phyloP scores from a whole-genome alignment of 2,113 vertebrate genomes.

The Platysternon megacephalum region DNA sequence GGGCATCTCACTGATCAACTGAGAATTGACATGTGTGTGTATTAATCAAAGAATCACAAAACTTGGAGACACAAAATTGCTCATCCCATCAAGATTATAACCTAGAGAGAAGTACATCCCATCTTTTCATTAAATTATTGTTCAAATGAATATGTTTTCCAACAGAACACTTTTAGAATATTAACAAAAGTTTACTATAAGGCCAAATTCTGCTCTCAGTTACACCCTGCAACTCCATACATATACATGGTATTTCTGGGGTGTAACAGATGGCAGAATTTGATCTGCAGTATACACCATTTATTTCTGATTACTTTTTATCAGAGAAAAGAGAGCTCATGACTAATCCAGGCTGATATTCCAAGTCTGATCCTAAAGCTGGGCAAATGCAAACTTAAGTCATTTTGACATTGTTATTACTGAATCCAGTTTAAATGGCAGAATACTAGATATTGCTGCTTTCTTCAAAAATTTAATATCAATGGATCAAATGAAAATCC shows the following conservation, averaged over 20 bases:
- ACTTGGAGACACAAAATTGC: slow-evolving; percentile 8
- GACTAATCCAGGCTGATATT: slow-evolving; percentile 38
- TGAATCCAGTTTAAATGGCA: slow-evolving; percentile 49
- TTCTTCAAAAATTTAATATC: slow-evolving; percentile 49
- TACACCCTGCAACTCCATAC: slow-evolving; percentile 52
- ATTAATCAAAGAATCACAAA: slow-evolving; percentile 48
- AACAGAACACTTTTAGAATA: slow-evolving; percentile 37
- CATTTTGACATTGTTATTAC: slow-evolving; percentile 38
- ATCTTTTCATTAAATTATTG: slow-evolving; percentile 30
- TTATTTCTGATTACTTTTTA: slow-evolving; percentile 3
- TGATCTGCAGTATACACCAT: slow-evolving; percentile 1
- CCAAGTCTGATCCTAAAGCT: slow-evolving; percentile 34
- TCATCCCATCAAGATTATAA: slow-evolving; percentile 32
- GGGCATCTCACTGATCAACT: slow-evolving; percentile 44
- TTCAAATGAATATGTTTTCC: slow-evolving; percentile 25
- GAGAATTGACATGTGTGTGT: slow-evolving; percentile 30
- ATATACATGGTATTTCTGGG: slow-evolving; percentile 14
- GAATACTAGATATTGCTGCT: slow-evolving; percentile 15
- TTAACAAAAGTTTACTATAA: slow-evolving; percentile 29
- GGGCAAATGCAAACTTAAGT: slow-evolving; percentile 57
- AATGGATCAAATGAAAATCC: slow-evolving; percentile 63
- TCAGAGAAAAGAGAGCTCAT: neutral
- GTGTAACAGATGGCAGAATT: slow-evolving; percentile 30
- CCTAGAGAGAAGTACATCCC: slow-evolving; percentile 48
- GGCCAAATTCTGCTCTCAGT: slow-evolving; percentile 35